These are phyloP conservation scores for Stichopus chloronotus DNA, from an alignment of 35 echinoderm and acorn worm genomes.

Conservation along the genomic window DNA sequence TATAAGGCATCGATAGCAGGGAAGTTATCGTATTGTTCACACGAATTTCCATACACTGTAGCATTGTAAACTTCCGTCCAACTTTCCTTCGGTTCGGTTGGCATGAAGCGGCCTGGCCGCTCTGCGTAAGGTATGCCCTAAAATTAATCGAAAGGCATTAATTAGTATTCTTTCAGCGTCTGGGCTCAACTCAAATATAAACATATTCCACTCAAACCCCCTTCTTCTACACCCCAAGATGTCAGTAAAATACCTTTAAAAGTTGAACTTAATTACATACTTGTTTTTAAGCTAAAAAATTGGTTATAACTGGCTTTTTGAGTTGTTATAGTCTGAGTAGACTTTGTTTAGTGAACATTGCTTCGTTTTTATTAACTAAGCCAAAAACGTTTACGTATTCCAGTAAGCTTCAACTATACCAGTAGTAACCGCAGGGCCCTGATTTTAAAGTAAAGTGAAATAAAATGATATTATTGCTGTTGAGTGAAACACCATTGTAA, in stretches of 20 bases:
- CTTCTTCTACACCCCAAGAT: too few relatives aligned
- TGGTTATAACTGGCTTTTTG: not conserved
- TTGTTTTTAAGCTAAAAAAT: not conserved
- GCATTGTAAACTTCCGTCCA: conserved; percentile 17
- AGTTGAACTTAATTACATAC: not conserved
- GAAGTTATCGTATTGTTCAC: not conserved
- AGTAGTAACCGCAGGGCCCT: too few relatives aligned
- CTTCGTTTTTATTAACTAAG: too few relatives aligned
- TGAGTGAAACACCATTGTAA: too few relatives aligned
- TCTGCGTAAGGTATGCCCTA: conserved; percentile 28
- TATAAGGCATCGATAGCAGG: not conserved
- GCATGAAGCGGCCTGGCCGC: not conserved
- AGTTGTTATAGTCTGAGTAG: not conserved
- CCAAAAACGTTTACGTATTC: too few relatives aligned
- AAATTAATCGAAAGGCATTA: not conserved
- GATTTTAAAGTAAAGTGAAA: too few relatives aligned
- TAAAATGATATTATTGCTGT: too few relatives aligned
- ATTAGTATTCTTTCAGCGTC: not conserved
- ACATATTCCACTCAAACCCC: not conserved
- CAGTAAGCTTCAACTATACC: too few relatives aligned
- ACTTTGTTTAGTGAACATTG: too few relatives aligned
- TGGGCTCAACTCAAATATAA: not conserved
- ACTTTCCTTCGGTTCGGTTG: not conserved
- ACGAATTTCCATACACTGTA: not conserved
- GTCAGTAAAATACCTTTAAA: too few relatives aligned